Conservation (phyloP, 2,888 invertebrate species). For the Ceratothoa steindachneri region DNA sequence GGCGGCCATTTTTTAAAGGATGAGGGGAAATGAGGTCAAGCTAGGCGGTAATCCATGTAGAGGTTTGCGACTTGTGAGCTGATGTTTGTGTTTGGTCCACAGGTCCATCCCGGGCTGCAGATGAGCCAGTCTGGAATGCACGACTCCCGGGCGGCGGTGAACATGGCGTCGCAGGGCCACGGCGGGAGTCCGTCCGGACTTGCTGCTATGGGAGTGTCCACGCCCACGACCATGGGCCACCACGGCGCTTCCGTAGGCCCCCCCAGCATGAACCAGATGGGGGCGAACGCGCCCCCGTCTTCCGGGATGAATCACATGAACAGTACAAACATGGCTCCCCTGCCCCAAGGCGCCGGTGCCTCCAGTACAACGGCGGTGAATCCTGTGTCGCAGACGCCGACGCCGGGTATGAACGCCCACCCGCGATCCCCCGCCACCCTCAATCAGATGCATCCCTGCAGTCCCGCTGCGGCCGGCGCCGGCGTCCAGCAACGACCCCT, state of each 20-base stretch:
- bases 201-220: neutral
- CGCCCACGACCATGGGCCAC: neutral
- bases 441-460: slow-evolving; percentile 42
- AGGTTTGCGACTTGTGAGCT: no score
- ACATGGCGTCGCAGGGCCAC: neutral
- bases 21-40: no score
- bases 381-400: slow-evolving; percentile 23
- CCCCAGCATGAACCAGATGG: neutral
- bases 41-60: no score
- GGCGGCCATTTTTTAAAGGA: no score
- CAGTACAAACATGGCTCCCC: neutral
- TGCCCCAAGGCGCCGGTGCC: neutral
- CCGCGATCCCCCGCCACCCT: slow-evolving; percentile 39
- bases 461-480: slow-evolving; percentile 33
- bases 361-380: neutral
- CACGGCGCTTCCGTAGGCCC: neutral
- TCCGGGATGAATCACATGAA: neutral
- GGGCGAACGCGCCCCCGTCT: neutral
- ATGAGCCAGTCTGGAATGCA: neutral
- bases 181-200: neutral
- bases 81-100: no score
- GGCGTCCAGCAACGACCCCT: slow-evolving; percentile 18
- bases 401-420: slow-evolving; percentile 29
- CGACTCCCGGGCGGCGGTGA: neutral
- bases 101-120: neutral